Conservation (phyloP, 2,888 invertebrate genomes). For the Isoperla grammatica region DNA sequence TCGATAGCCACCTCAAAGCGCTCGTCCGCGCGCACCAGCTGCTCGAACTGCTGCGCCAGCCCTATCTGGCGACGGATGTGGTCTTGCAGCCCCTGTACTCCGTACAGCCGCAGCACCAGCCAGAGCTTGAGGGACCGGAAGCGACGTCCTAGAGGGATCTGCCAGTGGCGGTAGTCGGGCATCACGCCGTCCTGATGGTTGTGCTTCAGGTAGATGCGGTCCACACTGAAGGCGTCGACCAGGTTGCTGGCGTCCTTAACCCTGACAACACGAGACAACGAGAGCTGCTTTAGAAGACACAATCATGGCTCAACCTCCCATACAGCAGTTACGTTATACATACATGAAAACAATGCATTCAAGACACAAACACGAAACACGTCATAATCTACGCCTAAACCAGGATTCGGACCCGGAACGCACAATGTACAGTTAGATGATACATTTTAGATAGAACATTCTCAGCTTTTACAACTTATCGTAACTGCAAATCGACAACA, state of each 20-base stretch:
- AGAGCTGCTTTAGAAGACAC: too few species aligned
- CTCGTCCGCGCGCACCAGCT: slow-evolving; percentile 60
- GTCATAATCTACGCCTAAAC: too few species aligned
- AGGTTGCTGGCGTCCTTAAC: slow-evolving; percentile 74
- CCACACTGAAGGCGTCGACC: slow-evolving; percentile 82
- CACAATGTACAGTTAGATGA: too few species aligned
- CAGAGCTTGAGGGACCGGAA: slow-evolving; percentile 91
- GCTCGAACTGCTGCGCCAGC: slow-evolving; percentile 73
- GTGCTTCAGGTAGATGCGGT: slow-evolving; percentile 81
- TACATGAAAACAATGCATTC: too few species aligned
- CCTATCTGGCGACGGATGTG: slow-evolving; percentile 69
- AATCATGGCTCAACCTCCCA: too few species aligned
- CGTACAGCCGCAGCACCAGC: slow-evolving; percentile 82
- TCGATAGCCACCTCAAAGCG: slow-evolving; percentile 75
- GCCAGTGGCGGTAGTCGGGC: slow-evolving; percentile 73
- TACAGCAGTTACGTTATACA: too few species aligned
- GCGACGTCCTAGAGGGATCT: slow-evolving; percentile 78
- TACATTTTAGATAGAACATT: too few species aligned
- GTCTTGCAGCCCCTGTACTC: slow-evolving; percentile 70
- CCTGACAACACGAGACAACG: slow-evolving; percentile 45
- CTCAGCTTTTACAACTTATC: too few species aligned
- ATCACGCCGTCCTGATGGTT: slow-evolving; percentile 49
- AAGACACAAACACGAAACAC: too few species aligned
- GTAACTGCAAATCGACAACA: too few species aligned
- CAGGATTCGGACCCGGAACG: too few species aligned